A percentile compares a stretch with the other conserved stretches of the same genome.
Evolutionary conservation across 2,113 vertebrate genomes (phyloP).

Genomic region (Lucifuga dentata): DNA sequence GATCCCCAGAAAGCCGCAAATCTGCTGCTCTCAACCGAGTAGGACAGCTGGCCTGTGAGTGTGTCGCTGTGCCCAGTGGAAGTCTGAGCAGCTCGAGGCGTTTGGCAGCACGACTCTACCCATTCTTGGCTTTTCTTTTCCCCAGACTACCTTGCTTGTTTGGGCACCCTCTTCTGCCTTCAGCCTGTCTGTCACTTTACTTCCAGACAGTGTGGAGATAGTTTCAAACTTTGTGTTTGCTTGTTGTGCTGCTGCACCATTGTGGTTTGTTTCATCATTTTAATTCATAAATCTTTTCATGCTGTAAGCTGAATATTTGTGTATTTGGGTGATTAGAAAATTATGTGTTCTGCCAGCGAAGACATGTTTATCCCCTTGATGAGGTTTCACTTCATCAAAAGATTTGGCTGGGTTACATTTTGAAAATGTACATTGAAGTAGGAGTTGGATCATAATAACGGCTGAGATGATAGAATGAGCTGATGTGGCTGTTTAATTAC

Average conservation of each 20-base stretch:
- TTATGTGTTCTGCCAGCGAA: constrained; percentile 44
- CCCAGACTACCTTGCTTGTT: constrained; percentile 59
- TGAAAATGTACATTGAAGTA: constrained; percentile 41
- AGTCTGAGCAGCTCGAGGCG: constrained; percentile 52
- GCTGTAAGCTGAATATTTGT: constrained; percentile 59
- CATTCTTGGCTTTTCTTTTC: constrained; percentile 54
- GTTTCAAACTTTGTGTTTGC: constrained; percentile 56
- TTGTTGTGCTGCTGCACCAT: constrained; percentile 49
- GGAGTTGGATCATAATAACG: constrained; percentile 40
- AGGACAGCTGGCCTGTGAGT: constrained; percentile 72
- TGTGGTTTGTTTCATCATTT: constrained; percentile 52
- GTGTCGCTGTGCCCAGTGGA: constrained; percentile 48
- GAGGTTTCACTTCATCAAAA: constrained; percentile 60
- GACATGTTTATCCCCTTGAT: constrained; percentile 60
- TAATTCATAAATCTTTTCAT: constrained; percentile 52
- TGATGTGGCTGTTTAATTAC: constrained; percentile 75
- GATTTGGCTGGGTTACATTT: constrained; percentile 44
- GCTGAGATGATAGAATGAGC: constrained; percentile 63
- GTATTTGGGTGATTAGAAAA: constrained; percentile 64
- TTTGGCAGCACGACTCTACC: constrained; percentile 55
- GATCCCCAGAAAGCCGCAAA: constrained; percentile 35
- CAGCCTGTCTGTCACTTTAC: constrained; percentile 61
- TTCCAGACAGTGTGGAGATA: constrained; percentile 56
- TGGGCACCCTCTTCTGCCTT: constrained; percentile 52
- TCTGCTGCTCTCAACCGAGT: constrained; percentile 47